Evolutionary conservation across 2,888 invertebrate species (phyloP).

Genomic region (Glaucopsyche alexis): DNA sequence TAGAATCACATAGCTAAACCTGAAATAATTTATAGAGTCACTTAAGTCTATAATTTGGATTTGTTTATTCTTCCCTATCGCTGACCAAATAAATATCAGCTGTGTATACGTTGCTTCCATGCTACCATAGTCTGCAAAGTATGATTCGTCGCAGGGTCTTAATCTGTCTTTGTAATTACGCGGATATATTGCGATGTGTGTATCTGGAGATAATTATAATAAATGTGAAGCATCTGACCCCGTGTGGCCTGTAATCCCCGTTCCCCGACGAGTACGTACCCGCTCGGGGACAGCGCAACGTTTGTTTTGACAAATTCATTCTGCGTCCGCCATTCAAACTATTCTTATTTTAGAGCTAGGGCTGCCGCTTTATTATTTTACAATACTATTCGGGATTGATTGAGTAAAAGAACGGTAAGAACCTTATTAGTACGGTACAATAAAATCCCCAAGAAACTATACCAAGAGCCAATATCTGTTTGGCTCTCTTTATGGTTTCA

Average conservation of each 20-base stretch:
- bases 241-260: conserved; percentile 20
- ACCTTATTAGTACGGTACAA: too few species aligned
- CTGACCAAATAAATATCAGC: background rate
- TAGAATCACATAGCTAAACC: too few species aligned
- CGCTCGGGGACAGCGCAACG: conserved; percentile 43
- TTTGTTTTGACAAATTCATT: conserved; percentile 78
- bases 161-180: background rate
- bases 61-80: background rate
- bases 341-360: conserved; percentile 61
- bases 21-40: too few species aligned
- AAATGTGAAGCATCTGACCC: conserved; percentile 18
- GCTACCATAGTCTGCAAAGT: background rate
- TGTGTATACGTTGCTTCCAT: too few species aligned
- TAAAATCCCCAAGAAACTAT: too few species aligned
- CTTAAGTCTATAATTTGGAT: too few species aligned
- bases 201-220: conserved; percentile 24
- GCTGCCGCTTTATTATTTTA: conserved; percentile 45
- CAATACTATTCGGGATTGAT: too few species aligned
- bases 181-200: background rate
- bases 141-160: conserved; percentile 8
- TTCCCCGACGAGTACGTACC: background rate
- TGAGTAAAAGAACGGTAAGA: too few species aligned
- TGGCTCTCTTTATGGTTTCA: too few species aligned
- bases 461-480: too few species aligned
- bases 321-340: conserved; percentile 60